These are phyloP conservation scores for Phocoena phocoena DNA, from an alignment of 2,113 vertebrate species.

Conservation along the genomic window DNA sequence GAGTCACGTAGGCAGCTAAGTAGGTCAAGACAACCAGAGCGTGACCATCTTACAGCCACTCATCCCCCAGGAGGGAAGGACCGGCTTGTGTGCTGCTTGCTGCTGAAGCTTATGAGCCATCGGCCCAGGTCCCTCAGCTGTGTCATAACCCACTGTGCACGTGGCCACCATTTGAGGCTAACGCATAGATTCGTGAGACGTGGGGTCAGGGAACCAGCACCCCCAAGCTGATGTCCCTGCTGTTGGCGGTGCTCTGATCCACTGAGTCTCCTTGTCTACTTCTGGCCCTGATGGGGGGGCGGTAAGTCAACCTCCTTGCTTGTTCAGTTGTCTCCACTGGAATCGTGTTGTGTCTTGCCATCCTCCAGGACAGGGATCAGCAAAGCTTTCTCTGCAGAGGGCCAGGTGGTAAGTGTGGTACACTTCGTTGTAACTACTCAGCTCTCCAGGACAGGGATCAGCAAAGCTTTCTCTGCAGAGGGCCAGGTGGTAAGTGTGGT, in stretches of 20 bases:
- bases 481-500: neutral
- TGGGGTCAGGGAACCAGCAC: neutral
- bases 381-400: neutral
- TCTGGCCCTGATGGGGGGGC: neutral
- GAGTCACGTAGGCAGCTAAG: neutral
- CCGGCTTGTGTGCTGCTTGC: neutral
- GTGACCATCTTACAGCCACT: neutral
- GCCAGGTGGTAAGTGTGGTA: neutral
- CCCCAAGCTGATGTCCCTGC: neutral
- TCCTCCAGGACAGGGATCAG: neutral
- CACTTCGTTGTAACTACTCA: neutral
- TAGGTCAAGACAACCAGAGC: neutral
- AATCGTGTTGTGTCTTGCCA: neutral
- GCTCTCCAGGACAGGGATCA: no score
- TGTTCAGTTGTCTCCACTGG: neutral
- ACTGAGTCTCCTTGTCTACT: neutral
- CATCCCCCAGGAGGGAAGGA: neutral
- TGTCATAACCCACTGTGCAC: neutral
- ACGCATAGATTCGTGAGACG: neutral
- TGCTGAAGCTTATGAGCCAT: neutral
- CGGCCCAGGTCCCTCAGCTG: fast-evolving
- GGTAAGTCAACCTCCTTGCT: neutral
- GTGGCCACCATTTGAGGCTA: neutral
- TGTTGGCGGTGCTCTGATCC: neutral
- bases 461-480: neutral